These are phyloP conservation scores for Sthenelais limicola DNA, from an alignment of 2,888 invertebrate genomes.

Conservation along the genomic window DNA sequence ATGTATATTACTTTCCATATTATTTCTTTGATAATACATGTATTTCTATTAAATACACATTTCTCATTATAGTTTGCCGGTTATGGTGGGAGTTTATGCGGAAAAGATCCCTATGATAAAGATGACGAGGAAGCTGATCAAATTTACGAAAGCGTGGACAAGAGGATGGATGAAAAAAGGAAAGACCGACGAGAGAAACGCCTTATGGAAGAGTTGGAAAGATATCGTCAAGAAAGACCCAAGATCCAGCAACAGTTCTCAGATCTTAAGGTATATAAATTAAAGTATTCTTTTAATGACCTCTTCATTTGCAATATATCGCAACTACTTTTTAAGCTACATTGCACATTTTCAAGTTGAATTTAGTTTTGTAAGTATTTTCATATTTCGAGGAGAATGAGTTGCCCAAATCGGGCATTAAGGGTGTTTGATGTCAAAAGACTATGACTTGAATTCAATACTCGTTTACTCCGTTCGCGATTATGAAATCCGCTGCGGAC, in stretches of 20 bases:
- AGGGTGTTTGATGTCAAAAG: too few species aligned
- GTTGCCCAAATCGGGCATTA: too few species aligned
- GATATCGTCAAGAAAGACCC: conserved; percentile 96
- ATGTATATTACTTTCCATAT: not conserved
- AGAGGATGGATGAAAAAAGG: conserved; percentile 98
- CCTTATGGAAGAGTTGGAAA: conserved; percentile 84
- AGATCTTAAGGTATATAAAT: conserved; percentile 82
- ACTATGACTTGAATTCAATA: too few species aligned
- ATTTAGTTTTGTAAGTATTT: too few species aligned
- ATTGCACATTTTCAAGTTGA: too few species aligned
- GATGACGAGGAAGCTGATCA: conserved; percentile 99
- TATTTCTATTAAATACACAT: not conserved
- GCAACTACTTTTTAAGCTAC: too few species aligned
- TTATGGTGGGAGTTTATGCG: conserved; percentile 98
- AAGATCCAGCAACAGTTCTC: conserved; percentile 99
- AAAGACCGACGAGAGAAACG: conserved; percentile 89
- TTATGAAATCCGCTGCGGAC: too few species aligned
- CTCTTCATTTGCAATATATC: too few species aligned
- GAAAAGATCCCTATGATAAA: conserved; percentile 99
- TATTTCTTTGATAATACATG: not conserved
- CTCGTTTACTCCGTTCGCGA: too few species aligned
- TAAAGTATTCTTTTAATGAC: too few species aligned
- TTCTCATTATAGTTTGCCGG: conserved; percentile 82
- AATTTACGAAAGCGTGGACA: conserved; percentile 98
- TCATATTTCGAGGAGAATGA: too few species aligned